Base-by-base conservation (phyloP, 2,113 vertebrate species). In the Peromyscus maniculatus region DNA sequence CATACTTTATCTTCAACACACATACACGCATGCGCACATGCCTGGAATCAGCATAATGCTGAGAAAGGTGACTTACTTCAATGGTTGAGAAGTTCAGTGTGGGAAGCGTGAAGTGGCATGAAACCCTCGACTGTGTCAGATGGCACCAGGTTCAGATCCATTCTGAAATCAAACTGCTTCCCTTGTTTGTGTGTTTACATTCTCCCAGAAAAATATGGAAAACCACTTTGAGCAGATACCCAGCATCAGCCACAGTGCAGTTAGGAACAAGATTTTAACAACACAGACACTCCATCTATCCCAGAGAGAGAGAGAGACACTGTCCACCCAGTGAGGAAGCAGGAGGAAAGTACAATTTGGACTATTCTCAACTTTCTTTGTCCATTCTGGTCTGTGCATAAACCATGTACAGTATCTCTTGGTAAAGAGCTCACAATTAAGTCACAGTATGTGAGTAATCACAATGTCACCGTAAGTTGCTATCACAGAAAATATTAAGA, bases 111-210 rank as follows among this genome's bases (percentile, higher is more conserved):
- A 95, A 92, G 89, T 49, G 80, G n/a, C 79, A 46, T 31, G 52
- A 95, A 43, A 5, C 6, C 2, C 24, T 66, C 1, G 69, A 28
- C 33, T 1, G 26, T 91, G 5, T 52, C 39, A 13, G 11, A 3
- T 36, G 80, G 16, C 62, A 43, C 7, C 74, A 77, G 1, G 2
- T 59, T 79, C 69, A 89, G 43, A 49, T 69, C 0, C 26, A 94
- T 97, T 89, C 72, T 91, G 31, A 97, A 94, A 83, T 26, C 16
- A 93, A 77, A 87, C 22, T 72, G 22, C 16, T 77, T 67, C 69
- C 26, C 12, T 33, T 80, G 79, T 78, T 46, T 66, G 62, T 39
- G 0, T 84, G 24, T 39, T 84, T 75, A 67, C 72, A 69, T 94
- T 83, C 2, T 16, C 15, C 43, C 24, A 33, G 72, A 89, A 89